Evolutionary conservation across 2,113 vertebrate species (phyloP).

Genomic region (Alouatta palliata): DNA sequence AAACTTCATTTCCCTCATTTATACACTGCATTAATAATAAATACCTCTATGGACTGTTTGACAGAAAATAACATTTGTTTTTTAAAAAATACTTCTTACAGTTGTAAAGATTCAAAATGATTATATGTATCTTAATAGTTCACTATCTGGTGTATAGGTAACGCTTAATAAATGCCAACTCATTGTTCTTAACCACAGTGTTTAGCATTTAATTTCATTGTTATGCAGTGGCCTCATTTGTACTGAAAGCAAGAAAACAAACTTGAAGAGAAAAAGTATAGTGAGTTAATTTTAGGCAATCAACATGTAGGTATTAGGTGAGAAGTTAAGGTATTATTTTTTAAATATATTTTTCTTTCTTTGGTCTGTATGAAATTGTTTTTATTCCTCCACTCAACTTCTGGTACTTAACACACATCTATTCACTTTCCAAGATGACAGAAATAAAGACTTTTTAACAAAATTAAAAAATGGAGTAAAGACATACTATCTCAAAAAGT

Average conservation of each 20-base stretch:
- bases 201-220: neutral
- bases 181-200: neutral
- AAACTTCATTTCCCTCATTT: neutral
- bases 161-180: neutral
- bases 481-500: neutral
- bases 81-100: neutral
- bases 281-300: neutral
- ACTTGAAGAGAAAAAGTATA: neutral
- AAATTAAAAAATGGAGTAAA: neutral
- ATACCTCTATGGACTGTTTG: rapidly evolving
- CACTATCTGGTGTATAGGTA: neutral
- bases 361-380: neutral
- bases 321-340: neutral
- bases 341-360: neutral
- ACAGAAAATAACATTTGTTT: neutral
- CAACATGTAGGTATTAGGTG: neutral
- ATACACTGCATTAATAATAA: neutral
- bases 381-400: neutral
- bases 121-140: neutral
- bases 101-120: neutral
- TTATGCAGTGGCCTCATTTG: neutral
- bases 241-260: neutral
- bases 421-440: neutral
- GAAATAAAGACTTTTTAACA: neutral
- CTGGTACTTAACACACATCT: neutral